Percentiles rank a stretch among this genome's conserved stretches.
phyloP scores from a whole-genome alignment of 2,797 vertebrate genomes.

The Poecilia picta region DNA sequence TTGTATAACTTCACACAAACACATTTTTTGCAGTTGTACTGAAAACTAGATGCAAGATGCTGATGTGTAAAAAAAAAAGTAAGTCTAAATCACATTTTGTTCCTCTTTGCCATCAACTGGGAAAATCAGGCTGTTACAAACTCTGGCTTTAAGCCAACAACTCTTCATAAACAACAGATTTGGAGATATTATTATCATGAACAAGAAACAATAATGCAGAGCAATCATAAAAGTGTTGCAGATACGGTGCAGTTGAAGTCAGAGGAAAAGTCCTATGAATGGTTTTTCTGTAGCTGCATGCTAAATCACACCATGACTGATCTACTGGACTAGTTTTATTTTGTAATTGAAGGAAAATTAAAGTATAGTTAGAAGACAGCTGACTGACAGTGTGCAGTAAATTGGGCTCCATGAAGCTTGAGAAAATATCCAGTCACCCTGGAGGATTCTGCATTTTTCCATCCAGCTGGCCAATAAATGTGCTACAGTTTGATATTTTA shows the following conservation, averaged over 20 bases:
- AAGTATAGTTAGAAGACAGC: background rate
- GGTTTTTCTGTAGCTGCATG: background rate
- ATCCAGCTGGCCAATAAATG: background rate
- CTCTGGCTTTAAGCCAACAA: background rate
- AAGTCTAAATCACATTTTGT: background rate
- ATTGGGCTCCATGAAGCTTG: background rate
- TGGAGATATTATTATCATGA: background rate
- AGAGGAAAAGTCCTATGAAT: background rate
- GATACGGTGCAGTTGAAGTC: background rate
- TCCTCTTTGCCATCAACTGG: too few species aligned
- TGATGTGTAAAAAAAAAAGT: background rate
- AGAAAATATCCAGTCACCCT: background rate
- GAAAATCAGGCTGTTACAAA: background rate
- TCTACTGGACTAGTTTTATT: background rate
- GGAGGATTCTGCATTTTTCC: background rate
- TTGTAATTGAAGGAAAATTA: background rate
- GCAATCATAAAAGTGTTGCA: background rate
- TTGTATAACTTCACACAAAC: background rate
- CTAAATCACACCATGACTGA: background rate
- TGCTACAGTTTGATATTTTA: background rate
- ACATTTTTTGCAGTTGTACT: background rate
- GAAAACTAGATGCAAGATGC: background rate
- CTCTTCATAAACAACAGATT: background rate
- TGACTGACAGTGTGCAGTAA: background rate
- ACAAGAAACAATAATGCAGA: background rate